These are phyloP conservation scores for Urocyon cinereoargenteus DNA, from an alignment of 2,797 vertebrate genomes.

Conservation along the genomic window DNA sequence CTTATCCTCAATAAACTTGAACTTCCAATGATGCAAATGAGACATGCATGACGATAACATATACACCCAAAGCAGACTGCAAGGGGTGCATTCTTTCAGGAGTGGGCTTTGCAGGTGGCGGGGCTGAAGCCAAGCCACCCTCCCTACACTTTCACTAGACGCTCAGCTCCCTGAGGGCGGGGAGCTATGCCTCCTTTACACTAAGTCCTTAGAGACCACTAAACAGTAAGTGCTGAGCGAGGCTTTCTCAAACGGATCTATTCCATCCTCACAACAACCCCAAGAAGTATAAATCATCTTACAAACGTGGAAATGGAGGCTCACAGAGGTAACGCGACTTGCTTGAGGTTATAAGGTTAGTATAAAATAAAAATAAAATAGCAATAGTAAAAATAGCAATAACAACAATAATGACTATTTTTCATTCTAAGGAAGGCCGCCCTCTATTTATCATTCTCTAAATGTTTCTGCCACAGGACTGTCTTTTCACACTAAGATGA, in stretches of 20 bases:
- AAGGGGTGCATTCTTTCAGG: background rate
- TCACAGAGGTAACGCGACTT: conserved; percentile 32
- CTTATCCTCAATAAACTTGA: background rate
- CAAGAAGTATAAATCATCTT: conserved; percentile 22
- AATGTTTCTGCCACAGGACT: conserved; percentile 18
- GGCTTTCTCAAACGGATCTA: conserved; percentile 28
- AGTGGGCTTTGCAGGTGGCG: background rate
- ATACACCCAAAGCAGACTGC: background rate
- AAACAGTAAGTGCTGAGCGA: background rate
- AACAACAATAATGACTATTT: background rate
- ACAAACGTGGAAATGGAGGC: conserved; percentile 45
- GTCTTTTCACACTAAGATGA: conserved; percentile 5
- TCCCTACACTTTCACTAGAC: background rate
- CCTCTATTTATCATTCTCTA: background rate
- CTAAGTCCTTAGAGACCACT: conserved; percentile 24
- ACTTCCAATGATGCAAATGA: conserved; percentile 37
- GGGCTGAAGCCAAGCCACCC: background rate
- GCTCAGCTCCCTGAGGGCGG: background rate
- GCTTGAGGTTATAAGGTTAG: conserved; percentile 11
- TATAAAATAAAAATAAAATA: background rate
- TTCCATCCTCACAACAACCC: conserved; percentile 21
- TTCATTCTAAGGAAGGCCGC: background rate
- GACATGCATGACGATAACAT: background rate
- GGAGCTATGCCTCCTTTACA: background rate
- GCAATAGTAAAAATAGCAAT: conserved; percentile 17